Evolutionary conservation across 35 echinoderm and acorn worm species (phyloP).

Genomic region (Strongylocentrotus purpuratus): DNA sequence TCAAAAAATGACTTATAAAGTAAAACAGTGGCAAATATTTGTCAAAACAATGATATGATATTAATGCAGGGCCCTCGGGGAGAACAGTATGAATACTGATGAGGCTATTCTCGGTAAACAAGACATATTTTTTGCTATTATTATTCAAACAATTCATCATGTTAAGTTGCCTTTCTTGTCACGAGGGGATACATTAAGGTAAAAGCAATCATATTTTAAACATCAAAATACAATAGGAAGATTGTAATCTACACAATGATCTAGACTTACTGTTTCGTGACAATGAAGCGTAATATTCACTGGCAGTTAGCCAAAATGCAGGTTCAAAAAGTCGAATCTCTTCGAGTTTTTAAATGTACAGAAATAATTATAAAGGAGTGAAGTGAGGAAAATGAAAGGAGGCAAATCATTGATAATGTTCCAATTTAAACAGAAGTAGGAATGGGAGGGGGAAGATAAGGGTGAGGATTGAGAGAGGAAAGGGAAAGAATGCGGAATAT

Average conservation of each 20-base stretch:
- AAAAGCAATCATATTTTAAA: background rate
- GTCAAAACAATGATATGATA: too few species aligned
- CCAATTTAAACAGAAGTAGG: background rate
- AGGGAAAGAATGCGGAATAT: background rate
- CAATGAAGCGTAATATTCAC: background rate
- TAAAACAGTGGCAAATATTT: too few species aligned
- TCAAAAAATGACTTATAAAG: too few species aligned
- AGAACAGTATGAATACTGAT: too few species aligned
- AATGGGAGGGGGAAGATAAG: background rate
- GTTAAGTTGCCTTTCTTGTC: background rate
- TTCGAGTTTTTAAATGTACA: too few species aligned
- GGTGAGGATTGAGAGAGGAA: background rate
- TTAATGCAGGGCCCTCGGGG: too few species aligned
- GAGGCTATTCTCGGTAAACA: too few species aligned
- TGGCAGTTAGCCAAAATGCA: background rate
- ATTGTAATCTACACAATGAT: background rate
- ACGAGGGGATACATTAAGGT: background rate
- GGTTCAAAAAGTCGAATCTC: background rate
- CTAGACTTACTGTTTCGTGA: background rate
- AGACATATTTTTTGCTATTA: too few species aligned
- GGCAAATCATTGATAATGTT: background rate
- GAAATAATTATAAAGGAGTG: too few species aligned
- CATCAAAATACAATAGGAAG: background rate
- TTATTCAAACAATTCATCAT: background rate
- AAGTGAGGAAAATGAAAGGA: background rate